These are phyloP conservation scores for Perizoma affinitatum DNA, from an alignment of 2,888 invertebrate species.

Conservation along the genomic window DNA sequence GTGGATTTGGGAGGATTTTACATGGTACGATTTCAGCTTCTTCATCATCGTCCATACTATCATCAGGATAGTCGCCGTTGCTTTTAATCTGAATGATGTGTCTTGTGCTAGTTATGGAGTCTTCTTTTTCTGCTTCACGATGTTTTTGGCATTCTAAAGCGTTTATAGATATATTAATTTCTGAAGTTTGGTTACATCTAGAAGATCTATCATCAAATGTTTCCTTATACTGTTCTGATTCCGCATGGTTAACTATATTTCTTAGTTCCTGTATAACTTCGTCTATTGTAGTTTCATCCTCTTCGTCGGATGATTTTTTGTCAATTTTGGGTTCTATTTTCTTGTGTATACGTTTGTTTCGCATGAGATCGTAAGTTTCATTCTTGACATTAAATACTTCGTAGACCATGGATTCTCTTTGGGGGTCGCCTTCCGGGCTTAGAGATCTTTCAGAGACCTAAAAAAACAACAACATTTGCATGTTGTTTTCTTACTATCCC, in stretches of 20 bases:
- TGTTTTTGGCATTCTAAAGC: slow-evolving; percentile 65
- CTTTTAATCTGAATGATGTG: slow-evolving; percentile 79
- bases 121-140: slow-evolving; percentile 73
- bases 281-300: slow-evolving; percentile 92
- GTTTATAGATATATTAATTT: slow-evolving; percentile 68
- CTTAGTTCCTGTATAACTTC: slow-evolving; percentile 94
- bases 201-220: slow-evolving; percentile 64
- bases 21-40: slow-evolving; percentile 90
- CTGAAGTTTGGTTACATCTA: slow-evolving; percentile 72
- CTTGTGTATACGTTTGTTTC: slow-evolving; percentile 74
- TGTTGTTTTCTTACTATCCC: no score
- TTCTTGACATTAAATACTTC: slow-evolving; percentile 85
- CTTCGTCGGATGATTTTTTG: slow-evolving; percentile 84
- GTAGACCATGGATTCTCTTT: slow-evolving; percentile 85
- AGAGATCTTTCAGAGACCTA: slow-evolving; percentile 91
- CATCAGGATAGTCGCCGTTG: slow-evolving; percentile 76
- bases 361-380: slow-evolving; percentile 80
- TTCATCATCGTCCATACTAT: slow-evolving; percentile 74
- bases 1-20: slow-evolving; percentile 92
- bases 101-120: slow-evolving; percentile 81
- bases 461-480: no score
- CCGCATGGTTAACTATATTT: slow-evolving; percentile 93
- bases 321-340: slow-evolving; percentile 65
- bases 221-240: slow-evolving; percentile 86
- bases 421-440: slow-evolving; percentile 88